Evolutionary conservation across 2,797 vertebrate species (phyloP), one percentile per base, ranked within the genome.

Genomic region (Pipistrellus kuhlii): DNA sequence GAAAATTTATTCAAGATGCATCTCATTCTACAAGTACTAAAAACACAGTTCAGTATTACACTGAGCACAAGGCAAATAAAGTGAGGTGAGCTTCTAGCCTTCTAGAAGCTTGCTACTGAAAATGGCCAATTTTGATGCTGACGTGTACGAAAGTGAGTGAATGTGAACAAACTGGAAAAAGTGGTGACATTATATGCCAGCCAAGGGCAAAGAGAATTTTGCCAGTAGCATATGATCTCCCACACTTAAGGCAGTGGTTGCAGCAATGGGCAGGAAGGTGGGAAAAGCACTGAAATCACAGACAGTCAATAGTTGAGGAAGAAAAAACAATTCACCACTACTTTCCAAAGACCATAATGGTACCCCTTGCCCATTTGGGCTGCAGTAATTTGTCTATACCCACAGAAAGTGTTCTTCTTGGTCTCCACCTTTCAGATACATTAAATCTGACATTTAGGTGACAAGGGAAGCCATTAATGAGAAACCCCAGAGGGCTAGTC

Each of bases 381-480:
- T 14, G 35, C 14, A 72, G 84, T 68, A 72, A 57, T 35, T 91
- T 57, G 48, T 55, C 85, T 41, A 12, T 5, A 88, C 10, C 21
- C 78, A 76, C 27, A 51, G 44, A 88, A 72, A 23, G n/a, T 12
- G 9, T 75, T 85, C 73, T 53, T 15, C 25, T 32, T 38, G 30
- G 18, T 85, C 71, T 75, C 82, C 35, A 46, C 62, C 78, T 53
- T 51, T 91, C 41, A 25, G 72, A 66, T 38, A 73, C 64, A 59
- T 64, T 69, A 95, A 85, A 66, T 75, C 44, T 77, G 69, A 71
- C 76, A 76, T 38, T 80, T 44, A 75, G 83, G 88, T 76, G 80
- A 92, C 44, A 38, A 76, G 46, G 41, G 35, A 71, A 48, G 59
- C 62, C 75, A 80, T 78, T 92, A 94, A 78, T 4, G 69, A 96